Evolutionary conservation across 2,113 vertebrate species (phyloP).

Genomic region (Platysternon megacephalum): DNA sequence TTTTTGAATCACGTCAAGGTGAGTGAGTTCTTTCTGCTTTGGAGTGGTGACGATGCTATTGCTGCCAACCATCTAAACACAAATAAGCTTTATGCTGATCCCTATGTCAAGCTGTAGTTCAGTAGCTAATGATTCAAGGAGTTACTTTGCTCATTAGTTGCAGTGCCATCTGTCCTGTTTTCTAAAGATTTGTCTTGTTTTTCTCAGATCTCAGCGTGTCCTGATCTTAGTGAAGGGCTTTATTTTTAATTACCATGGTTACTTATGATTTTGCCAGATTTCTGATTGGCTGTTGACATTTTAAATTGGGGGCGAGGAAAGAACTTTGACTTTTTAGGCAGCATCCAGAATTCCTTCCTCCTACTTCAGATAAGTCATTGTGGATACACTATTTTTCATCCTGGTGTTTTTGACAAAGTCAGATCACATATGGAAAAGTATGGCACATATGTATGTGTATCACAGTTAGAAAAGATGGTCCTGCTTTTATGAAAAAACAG

Average conservation of each 20-base stretch:
- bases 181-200: conserved; percentile 14
- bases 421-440: conserved; percentile 37
- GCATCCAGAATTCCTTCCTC: conserved; percentile 49
- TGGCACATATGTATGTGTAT: neutral
- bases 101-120: conserved; percentile 37
- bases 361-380: conserved; percentile 41
- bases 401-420: neutral
- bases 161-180: conserved; percentile 73
- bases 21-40: conserved; percentile 56
- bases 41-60: conserved; percentile 32
- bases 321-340: conserved; percentile 46
- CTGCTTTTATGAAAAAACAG: neutral
- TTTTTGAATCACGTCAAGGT: conserved; percentile 35
- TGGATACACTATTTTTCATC: conserved; percentile 56
- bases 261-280: conserved; percentile 17
- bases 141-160: conserved; percentile 69
- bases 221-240: conserved; percentile 33
- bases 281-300: conserved; percentile 15
- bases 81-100: conserved; percentile 71
- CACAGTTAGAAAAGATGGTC: fast-evolving
- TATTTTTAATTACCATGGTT: neutral
- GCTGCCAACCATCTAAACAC: conserved; percentile 67
- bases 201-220: neutral
- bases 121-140: conserved; percentile 61
- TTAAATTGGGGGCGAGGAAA: conserved; percentile 44